Evolutionary conservation across 2,113 vertebrate genomes (phyloP).

Genomic region (Phasianus colchicus): DNA sequence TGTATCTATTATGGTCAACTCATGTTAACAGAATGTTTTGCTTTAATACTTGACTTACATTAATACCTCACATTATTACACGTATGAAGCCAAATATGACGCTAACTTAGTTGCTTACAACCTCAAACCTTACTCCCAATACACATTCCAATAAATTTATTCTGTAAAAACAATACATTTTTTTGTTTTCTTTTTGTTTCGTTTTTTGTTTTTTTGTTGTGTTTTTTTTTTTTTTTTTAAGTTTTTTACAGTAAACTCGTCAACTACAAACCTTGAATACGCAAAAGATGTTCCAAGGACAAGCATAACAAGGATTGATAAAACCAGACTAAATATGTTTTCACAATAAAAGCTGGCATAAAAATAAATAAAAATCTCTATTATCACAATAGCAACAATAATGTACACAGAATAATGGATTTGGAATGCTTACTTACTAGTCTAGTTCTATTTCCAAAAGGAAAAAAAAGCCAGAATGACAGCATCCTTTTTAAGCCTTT

Average conservation of each 20-base stretch:
- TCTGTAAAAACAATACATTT: conserved; percentile 97
- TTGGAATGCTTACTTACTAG: conserved; percentile 78
- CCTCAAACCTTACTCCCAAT: conserved; percentile 83
- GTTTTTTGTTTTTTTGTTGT: conserved; percentile 48
- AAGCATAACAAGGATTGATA: conserved; percentile 86
- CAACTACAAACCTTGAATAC: conserved; percentile 94
- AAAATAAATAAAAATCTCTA: conserved; percentile 88
- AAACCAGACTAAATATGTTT: conserved; percentile 81
- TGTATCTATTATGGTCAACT: conserved; percentile 78
- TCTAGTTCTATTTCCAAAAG: conserved; percentile 79
- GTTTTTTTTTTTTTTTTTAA: conserved; percentile 71
- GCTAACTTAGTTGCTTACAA: conserved; percentile 82
- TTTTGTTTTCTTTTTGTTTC: conserved; percentile 79
- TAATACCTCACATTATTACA: conserved; percentile 85
- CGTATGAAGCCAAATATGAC: conserved; percentile 83
- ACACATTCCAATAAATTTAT: conserved; percentile 97
- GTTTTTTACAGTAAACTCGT: conserved; percentile 89
- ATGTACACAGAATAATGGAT: conserved; percentile 82
- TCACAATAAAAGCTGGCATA: conserved; percentile 85
- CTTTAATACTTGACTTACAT: conserved; percentile 86
- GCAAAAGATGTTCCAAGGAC: conserved; percentile 88
- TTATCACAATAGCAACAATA: conserved; percentile 84
- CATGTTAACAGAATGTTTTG: conserved; percentile 82
- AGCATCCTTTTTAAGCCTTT: conserved; percentile 77
- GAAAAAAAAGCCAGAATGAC: conserved; percentile 71